These are phyloP conservation scores for Palaemon carinicauda DNA, from an alignment of 1,140 invertebrate species.

Conservation along the genomic window DNA sequence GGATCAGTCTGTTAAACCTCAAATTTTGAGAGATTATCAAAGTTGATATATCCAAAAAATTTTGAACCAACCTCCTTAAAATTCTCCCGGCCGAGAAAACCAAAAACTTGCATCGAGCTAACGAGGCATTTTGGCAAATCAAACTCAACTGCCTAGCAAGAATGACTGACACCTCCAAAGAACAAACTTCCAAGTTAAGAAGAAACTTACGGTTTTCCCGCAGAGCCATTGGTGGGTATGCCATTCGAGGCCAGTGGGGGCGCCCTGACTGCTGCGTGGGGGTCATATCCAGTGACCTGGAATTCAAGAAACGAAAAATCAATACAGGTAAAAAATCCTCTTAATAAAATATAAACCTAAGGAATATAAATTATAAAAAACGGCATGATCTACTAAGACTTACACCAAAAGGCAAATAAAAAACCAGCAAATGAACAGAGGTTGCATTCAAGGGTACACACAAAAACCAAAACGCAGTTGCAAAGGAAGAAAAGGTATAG, in stretches of 20 bases:
- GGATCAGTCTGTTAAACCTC: too few species aligned
- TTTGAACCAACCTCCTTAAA: too few species aligned
- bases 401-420: too few species aligned
- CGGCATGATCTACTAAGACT: too few species aligned
- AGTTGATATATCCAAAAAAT: too few species aligned
- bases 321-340: neutral
- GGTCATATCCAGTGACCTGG: slow-evolving; percentile 53
- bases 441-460: too few species aligned
- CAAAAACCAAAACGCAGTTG: too few species aligned
- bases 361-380: neutral
- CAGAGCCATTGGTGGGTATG: slow-evolving; percentile 54
- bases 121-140: neutral
- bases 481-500: too few species aligned
- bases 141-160: neutral
- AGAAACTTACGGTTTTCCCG: slow-evolving; percentile 56
- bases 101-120: too few species aligned
- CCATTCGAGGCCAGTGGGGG: slow-evolving; percentile 48
- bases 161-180: neutral
- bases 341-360: neutral
- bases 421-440: too few species aligned
- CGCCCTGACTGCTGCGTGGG: slow-evolving; percentile 43
- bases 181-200: neutral
- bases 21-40: too few species aligned
- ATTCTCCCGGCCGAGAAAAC: too few species aligned
- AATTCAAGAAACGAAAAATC: neutral